Evolutionary conservation across 2,797 vertebrate species (phyloP), one percentile per base, ranked within the genome.

Genomic region (Coranthus polyacanthus): DNA sequence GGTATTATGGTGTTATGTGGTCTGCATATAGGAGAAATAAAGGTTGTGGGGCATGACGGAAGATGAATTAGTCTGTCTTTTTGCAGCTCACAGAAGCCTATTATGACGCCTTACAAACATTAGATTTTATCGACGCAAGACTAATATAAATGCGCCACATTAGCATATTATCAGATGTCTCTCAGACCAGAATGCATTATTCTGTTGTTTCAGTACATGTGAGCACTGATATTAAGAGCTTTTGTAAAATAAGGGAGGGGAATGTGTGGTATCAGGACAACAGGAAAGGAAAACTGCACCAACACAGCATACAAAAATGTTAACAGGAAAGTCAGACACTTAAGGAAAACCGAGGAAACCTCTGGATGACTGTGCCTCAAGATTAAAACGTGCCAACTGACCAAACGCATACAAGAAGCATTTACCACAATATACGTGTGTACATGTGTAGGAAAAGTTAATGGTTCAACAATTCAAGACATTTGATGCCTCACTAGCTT

Each of bases 31-130:
- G 56, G 45, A 78, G 69, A 82, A 89, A 87, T 83, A 89, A 90
- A 90, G 55, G 45, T 56, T 68, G 53, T 94, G 92, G 47, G 70
- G 94, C 95, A 95, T 6, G 93, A 96, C 52, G 93, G 92, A 74
- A 93, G 90, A 68, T 43, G 17, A 12, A 26, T 56, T 7, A 1
- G 6, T 73, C 50, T 64, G 0, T 43, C 10, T 55, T 32, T 76
- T 21, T 66, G 17, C 12, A 16, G 12, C n/a, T 41, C 15, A 20
- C 15, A 34, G 16, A 17, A 20, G 47, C 5, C 38, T 42, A 13
- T 29, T 26, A 15, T 26, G 17, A 37, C 12, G 12, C 11, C 4
- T 13, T 32, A 16, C 1, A 34, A 9, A 29, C 10, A 42, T 60
- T 9, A 38, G 38, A 46, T 44, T 2, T 38, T 21, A 26, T 3